Conservation (phyloP, 2,888 invertebrate genomes). For the Pogonocherus hispidulus region DNA sequence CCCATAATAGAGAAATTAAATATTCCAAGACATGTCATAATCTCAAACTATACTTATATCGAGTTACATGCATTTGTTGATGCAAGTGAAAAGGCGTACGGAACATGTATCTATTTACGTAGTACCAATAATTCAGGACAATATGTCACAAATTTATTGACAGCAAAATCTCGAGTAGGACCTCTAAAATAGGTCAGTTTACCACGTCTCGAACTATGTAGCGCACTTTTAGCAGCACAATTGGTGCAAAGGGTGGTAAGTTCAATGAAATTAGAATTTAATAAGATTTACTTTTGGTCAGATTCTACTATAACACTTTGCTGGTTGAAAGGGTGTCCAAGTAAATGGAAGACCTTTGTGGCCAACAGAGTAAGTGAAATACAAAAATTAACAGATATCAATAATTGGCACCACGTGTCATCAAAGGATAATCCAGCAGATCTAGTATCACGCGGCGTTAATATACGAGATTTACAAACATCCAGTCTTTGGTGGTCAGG, state of each 20-base stretch:
- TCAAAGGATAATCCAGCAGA: neutral
- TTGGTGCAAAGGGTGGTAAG: neutral
- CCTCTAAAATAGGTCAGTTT: conserved; percentile 6
- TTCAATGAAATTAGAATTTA: conserved; percentile 10
- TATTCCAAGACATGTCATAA: neutral
- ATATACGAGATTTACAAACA: neutral
- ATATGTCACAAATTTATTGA: neutral
- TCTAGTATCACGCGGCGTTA: neutral
- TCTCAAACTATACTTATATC: neutral
- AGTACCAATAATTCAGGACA: neutral
- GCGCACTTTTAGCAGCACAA: conserved; percentile 20
- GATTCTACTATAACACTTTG: neutral
- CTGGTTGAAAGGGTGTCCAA: neutral
- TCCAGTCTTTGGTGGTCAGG: neutral
- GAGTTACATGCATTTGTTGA: neutral
- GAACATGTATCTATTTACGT: neutral
- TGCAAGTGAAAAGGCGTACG: neutral
- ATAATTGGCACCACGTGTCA: neutral
- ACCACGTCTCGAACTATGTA: conserved; percentile 25
- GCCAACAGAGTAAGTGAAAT: neutral
- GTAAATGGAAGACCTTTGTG: neutral
- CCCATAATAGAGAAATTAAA: neutral
- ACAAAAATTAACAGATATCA: neutral
- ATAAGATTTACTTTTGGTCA: conserved; percentile 6
- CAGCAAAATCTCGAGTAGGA: neutral